Conservation (phyloP, 2,113 vertebrate genomes). For the Colaptes auratus region DNA sequence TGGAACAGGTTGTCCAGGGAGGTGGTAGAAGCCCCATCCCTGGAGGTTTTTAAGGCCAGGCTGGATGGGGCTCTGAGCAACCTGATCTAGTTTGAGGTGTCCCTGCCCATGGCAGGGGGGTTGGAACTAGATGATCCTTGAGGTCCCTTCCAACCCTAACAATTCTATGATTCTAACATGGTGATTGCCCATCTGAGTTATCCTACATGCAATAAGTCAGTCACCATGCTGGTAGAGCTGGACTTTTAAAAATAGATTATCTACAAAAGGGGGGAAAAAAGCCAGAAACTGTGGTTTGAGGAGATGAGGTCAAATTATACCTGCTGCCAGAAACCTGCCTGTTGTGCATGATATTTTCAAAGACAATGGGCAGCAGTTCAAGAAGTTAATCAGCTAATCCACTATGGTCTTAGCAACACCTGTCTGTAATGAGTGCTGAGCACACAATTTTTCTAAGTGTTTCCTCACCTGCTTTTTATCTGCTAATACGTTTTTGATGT, state of each 20-base stretch:
- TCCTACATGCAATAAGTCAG: background rate
- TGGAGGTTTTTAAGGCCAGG: too few relatives aligned
- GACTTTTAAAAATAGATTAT: background rate
- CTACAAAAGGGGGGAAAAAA: background rate
- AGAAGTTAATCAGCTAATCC: slow-evolving; percentile 1
- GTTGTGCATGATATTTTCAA: background rate
- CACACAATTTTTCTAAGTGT: background rate
- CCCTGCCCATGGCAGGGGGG: too few relatives aligned
- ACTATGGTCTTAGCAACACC: background rate
- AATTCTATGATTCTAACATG: background rate
- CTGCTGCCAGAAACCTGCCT: background rate
- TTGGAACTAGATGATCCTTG: too few relatives aligned
- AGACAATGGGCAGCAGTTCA: background rate
- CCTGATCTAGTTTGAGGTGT: too few relatives aligned
- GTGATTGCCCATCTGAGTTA: background rate
- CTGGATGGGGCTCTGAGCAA: too few relatives aligned
- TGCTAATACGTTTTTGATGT: background rate
- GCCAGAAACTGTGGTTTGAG: background rate
- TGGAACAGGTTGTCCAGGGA: too few relatives aligned
- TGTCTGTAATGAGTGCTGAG: background rate
- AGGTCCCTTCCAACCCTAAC: too few relatives aligned
- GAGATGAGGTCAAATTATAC: background rate
- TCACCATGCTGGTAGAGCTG: background rate
- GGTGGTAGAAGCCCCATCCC: too few relatives aligned
- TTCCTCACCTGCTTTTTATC: background rate